Conservation (phyloP, 1,140 invertebrate species). For the Zaprionus kolodkinae region DNA sequence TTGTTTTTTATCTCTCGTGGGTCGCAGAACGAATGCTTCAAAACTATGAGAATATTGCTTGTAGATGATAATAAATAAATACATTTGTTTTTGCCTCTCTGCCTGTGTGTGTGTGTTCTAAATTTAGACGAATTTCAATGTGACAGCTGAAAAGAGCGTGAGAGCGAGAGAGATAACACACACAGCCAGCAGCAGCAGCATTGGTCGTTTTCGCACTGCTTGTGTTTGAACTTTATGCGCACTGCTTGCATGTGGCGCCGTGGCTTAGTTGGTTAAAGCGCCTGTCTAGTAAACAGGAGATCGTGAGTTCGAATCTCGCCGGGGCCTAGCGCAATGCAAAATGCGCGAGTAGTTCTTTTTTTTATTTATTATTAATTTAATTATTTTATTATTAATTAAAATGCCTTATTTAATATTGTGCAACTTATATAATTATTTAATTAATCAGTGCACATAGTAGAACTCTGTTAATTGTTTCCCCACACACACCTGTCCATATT, state of each 20-base stretch:
- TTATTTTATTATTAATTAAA: neutral
- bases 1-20: conserved; percentile 60
- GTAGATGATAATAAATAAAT: too few relatives aligned
- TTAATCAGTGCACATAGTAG: neutral
- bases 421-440: neutral
- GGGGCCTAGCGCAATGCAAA: conserved; percentile 79
- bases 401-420: too few relatives aligned
- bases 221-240: conserved; percentile 37
- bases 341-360: conserved; percentile 6
- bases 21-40: conserved; percentile 51
- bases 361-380: neutral
- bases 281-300: conserved; percentile 88
- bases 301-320: conserved; percentile 87
- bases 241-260: conserved; percentile 67
- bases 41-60: conserved; percentile 43
- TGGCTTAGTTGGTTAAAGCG: conserved; percentile 88
- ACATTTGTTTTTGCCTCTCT: neutral
- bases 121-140: conserved; percentile 20
- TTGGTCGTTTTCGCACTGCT: conserved; percentile 9
- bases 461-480: neutral
- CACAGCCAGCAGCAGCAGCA: neutral
- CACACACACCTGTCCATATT: neutral
- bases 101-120: conserved; percentile 21
- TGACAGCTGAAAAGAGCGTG: conserved; percentile 9
- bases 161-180: neutral